These are phyloP conservation scores for Amyelois transitella DNA, from an alignment of 1,140 invertebrate species.

Conservation along the genomic window DNA sequence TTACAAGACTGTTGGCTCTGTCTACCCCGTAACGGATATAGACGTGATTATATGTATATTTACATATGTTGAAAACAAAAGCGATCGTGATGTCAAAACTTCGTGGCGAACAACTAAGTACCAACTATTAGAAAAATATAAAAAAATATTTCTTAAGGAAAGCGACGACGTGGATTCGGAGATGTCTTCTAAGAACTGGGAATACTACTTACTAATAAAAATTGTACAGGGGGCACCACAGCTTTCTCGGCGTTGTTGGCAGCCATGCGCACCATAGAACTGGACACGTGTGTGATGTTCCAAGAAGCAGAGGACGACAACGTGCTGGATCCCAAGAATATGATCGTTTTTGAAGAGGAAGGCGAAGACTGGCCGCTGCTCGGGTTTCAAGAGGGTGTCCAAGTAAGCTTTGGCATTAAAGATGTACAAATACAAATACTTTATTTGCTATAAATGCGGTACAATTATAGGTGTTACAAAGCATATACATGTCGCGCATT, in stretches of 20 bases:
- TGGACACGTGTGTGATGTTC: slow-evolving; percentile 31
- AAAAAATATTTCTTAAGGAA: background rate
- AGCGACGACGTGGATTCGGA: background rate
- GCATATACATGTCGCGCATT: no score
- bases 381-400: slow-evolving; percentile 33
- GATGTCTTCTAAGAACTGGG: slow-evolving; percentile 18
- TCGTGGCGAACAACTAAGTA: background rate
- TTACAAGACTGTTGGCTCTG: no score
- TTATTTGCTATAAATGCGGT: no score
- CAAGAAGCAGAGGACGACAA: slow-evolving; percentile 10
- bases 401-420: slow-evolving; percentile 16
- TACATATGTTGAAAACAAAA: no score
- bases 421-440: background rate
- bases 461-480: no score
- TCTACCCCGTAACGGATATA: no score
- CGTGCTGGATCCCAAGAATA: slow-evolving; percentile 24
- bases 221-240: background rate
- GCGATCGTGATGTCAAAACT: background rate
- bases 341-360: slow-evolving; percentile 26
- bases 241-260: background rate
- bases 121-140: background rate
- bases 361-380: slow-evolving; percentile 26
- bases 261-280: slow-evolving; percentile 33
- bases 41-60: background rate
- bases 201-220: slow-evolving; percentile 24